Percentiles rank a stretch among this genome's conserved stretches.
Conservation (phyloP, 2,797 vertebrate genomes). For the Semotilus atromaculatus region DNA sequence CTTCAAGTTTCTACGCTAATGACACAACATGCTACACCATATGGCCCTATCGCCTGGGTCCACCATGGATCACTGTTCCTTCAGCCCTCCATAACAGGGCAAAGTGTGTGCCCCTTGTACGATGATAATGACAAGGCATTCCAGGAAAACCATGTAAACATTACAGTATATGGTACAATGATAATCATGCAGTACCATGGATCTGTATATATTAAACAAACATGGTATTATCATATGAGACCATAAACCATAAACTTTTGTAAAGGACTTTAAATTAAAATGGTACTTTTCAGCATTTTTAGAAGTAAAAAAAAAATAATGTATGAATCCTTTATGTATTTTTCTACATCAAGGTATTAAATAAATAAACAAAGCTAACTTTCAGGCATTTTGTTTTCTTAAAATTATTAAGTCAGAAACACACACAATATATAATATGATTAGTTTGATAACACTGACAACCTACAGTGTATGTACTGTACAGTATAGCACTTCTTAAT, state of each 20-base stretch:
- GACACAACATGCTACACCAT: constrained; percentile 73
- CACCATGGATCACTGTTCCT: constrained; percentile 55
- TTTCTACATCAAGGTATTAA: neutral
- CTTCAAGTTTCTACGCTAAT: constrained; percentile 75
- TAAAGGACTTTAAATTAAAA: neutral
- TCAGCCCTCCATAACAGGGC: constrained; percentile 55
- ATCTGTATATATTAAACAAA: neutral
- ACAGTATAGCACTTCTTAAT: neutral
- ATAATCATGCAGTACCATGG: too few relatives aligned
- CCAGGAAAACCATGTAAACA: neutral
- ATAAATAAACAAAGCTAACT: neutral
- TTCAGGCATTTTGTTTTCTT: neutral
- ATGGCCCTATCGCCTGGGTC: constrained; percentile 73
- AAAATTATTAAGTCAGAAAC: neutral
- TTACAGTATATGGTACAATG: neutral
- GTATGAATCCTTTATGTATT: too few relatives aligned
- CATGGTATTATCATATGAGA: neutral
- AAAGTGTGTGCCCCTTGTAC: constrained; percentile 33
- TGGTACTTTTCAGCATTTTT: neutral
- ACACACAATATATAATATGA: neutral
- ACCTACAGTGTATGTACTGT: neutral
- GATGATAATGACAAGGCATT: neutral
- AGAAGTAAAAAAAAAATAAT: neutral
- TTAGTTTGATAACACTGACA: neutral
- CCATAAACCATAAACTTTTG: neutral